Evolutionary conservation across 2,888 invertebrate species (phyloP), one percentile per base, ranked within the genome.

Genomic region (Hydropsyche betteni): DNA sequence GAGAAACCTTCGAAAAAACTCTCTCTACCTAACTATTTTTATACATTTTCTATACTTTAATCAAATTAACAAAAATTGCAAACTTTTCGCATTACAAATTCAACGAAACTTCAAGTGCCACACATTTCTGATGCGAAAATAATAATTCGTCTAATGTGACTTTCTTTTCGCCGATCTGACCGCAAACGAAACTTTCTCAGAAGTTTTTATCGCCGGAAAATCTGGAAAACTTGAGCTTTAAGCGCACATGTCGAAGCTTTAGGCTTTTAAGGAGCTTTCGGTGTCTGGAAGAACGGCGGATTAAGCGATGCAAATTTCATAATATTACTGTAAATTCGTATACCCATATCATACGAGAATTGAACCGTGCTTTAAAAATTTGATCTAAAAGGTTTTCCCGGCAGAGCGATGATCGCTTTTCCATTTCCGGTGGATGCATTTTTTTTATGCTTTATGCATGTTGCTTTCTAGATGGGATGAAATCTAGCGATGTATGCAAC

Each of bases 181-280:
- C 16, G 44, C 44, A 44, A 44, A 44, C 10, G 44, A 44, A 58
- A 58, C 58, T 58, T 58, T 16, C 0, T 2, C 8, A 14, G 24
- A 58, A 58, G 58, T 58, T 58, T 58, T 16, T 58, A 58, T 58
- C 58, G 58, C 16, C 58, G 58, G 58, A 58, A 58, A 58, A 58
- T 58, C 58, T 16, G 16, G 58, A 24, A 58, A 58, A 8, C 24
- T 58, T 7, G 16, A 16, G 58, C 24, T 16, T 58, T 58, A 58
- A n/a, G n/a, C 53, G 16, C 58, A 16, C 58, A 16, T 24, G 58
- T 58, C 58, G 58, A 58, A 58, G 16, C 16, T 16, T 58, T 58
- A 16, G 16, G 24, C 58, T n/a, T 58, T 58, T 58, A 58, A 58
- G 16, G 16, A 58, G 58, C 58, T 24, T 14, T 58, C 24, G 16